phyloP scores from a whole-genome alignment of 2,113 vertebrate genomes.

The Telmatochromis sp. region DNA sequence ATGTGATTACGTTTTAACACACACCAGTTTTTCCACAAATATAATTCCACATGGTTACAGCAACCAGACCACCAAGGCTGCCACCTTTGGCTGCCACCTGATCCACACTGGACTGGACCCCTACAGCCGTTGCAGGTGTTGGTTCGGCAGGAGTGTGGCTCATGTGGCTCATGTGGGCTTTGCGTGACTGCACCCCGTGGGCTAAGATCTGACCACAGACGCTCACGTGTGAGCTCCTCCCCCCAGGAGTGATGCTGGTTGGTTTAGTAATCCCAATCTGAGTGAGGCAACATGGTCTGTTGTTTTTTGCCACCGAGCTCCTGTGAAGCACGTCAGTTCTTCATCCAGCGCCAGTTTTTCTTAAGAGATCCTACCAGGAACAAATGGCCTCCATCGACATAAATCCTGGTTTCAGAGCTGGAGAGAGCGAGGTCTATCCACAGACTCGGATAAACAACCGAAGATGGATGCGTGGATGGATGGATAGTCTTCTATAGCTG shows the following conservation, averaged over 20 bases:
- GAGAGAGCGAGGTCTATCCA: not conserved
- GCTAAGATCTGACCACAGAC: not conserved
- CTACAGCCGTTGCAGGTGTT: not conserved
- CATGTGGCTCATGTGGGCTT: not conserved
- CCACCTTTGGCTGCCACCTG: not conserved
- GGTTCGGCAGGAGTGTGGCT: not conserved
- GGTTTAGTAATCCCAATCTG: not conserved
- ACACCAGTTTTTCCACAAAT: not conserved
- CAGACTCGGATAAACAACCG: not conserved
- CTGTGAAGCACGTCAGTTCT: not conserved
- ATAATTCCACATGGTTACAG: not conserved
- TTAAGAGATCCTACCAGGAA: not conserved
- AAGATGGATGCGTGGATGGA: not conserved
- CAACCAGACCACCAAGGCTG: not conserved
- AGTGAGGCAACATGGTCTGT: not conserved
- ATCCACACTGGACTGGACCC: not conserved
- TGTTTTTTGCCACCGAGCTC: not conserved
- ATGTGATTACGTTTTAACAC: rapidly evolving
- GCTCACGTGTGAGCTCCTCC: not conserved
- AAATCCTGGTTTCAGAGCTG: not conserved
- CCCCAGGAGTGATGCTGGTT: not conserved
- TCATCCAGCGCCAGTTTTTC: not conserved
- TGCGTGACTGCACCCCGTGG: not conserved
- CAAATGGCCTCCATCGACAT: not conserved
- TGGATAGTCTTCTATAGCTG: not conserved